Conservation (phyloP, 2,888 invertebrate genomes). For the Falcaria lacertinaria region DNA sequence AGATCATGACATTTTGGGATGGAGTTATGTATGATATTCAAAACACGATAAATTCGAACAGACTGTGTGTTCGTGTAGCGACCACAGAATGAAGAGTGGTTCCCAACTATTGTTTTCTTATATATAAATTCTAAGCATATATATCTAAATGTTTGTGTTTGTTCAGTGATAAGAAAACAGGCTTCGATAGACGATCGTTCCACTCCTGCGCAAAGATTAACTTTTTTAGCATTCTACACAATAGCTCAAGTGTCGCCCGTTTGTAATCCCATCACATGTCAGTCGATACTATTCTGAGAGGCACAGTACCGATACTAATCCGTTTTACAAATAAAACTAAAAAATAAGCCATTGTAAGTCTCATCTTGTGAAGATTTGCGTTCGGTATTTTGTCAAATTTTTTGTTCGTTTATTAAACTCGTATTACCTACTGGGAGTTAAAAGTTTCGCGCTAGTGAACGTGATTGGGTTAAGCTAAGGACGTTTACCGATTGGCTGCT, state of each 20-base stretch:
- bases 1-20: no score
- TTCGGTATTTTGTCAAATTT: not conserved
- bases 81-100: no score
- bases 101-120: not conserved
- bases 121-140: not conserved
- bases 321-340: conserved; percentile 7
- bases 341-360: not conserved
- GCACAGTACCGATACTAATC: conserved; percentile 13
- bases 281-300: conserved; percentile 3
- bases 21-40: no score
- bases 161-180: not conserved
- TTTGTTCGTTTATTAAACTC: not conserved
- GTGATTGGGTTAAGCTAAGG: not conserved
- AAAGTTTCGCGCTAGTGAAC: not conserved
- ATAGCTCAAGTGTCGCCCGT: conserved; percentile 4
- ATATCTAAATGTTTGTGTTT: not conserved
- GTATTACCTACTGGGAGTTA: not conserved
- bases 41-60: no score
- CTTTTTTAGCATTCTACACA: not conserved
- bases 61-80: no score
- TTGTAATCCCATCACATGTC: conserved; percentile 12
- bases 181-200: not conserved
- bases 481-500: not conserved
- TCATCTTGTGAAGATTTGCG: not conserved
- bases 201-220: not conserved